Evolutionary conservation across 2,888 invertebrate species (phyloP), one percentile per base, ranked within the genome.

Genomic region (Lysandra coridon): DNA sequence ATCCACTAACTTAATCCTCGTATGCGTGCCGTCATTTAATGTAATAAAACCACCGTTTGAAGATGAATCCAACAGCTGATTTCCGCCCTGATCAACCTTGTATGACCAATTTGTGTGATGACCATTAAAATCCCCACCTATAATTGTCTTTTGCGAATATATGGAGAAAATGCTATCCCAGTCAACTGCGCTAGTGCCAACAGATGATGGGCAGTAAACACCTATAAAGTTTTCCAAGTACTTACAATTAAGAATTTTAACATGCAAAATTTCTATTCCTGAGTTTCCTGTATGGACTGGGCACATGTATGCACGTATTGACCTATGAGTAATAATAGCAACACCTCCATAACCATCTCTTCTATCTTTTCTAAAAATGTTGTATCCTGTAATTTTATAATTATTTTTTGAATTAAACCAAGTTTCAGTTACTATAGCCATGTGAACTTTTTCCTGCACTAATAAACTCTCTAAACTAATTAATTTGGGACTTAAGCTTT

Each of bases 121-220:
- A 0, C 62, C 80, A 53, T 81, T 83, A 60, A 82, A 80, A 62
- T 82, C 82, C 0, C 81, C 83, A 33, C 79, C 80, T 49, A 83
- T 80, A 14, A 83, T 1, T n/a, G 81, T 73, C 44, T 80, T 80
- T 40, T 74, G 33, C 12, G 53, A 7, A 74, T 64, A 78, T 30
- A 30, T 44, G 0, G 69, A 33, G 44, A 80, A 80, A 10, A 79
- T 33, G 4, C 17, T 17, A 37, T 80, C 76, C 79, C 78, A 83
- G 60, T 83, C 83, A 7, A 14, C 2, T 57, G 60, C 62, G 4
- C 12, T 4, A 7, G 79, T 80, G 10, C 69, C 78, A 5, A 80
- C 78, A 1, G 79, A 69, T 7, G 83, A 80, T 10, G 82, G 81
- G 44, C 82, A 83, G 30, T 83, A 83, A 17, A 83, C 30, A 62